Percentiles rank a stretch among this genome's conserved stretches.
Evolutionary conservation across 2,888 invertebrate genomes (phyloP).

Genomic region (Argynnis bischoffii): DNA sequence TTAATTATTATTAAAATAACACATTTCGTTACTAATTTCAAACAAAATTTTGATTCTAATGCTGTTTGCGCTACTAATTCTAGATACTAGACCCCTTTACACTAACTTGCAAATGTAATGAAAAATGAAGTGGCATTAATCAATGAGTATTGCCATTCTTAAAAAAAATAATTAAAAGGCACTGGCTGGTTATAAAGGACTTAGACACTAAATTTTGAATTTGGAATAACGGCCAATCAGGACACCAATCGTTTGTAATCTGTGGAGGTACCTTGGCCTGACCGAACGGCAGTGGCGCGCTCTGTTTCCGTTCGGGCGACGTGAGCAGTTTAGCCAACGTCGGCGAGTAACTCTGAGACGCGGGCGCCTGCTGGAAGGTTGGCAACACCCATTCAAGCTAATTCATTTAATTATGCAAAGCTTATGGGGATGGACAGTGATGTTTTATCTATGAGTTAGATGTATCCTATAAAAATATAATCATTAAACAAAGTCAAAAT

Average conservation of each 20-base stretch:
- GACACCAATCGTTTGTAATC: slow-evolving; percentile 70
- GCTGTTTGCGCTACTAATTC: neutral
- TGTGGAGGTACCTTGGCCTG: slow-evolving; percentile 79
- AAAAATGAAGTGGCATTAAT: slow-evolving; percentile 61
- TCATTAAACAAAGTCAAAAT: slow-evolving; percentile 7
- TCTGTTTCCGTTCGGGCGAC: slow-evolving; percentile 82
- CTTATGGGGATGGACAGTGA: slow-evolving; percentile 54
- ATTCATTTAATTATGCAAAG: slow-evolving; percentile 48
- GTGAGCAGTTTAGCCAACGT: slow-evolving; percentile 91
- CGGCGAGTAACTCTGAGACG: slow-evolving; percentile 87
- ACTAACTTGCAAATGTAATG: slow-evolving; percentile 32
- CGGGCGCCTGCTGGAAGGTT: slow-evolving; percentile 80
- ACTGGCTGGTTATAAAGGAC: slow-evolving; percentile 31
- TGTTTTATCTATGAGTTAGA: slow-evolving; percentile 30
- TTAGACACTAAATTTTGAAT: slow-evolving; percentile 80
- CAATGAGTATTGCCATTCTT: slow-evolving; percentile 72
- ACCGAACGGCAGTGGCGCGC: slow-evolving; percentile 75
- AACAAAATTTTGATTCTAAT: neutral
- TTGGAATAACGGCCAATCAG: slow-evolving; percentile 77
- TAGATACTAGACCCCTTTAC: neutral
- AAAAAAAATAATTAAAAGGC: slow-evolving; percentile 6
- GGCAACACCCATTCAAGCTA: slow-evolving; percentile 80
- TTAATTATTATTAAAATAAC: neutral
- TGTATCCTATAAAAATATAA: slow-evolving; percentile 21
- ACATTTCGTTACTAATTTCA: neutral